Evolutionary conservation across 1,140 invertebrate genomes (phyloP).

Genomic region (Calliphora vicina): DNA sequence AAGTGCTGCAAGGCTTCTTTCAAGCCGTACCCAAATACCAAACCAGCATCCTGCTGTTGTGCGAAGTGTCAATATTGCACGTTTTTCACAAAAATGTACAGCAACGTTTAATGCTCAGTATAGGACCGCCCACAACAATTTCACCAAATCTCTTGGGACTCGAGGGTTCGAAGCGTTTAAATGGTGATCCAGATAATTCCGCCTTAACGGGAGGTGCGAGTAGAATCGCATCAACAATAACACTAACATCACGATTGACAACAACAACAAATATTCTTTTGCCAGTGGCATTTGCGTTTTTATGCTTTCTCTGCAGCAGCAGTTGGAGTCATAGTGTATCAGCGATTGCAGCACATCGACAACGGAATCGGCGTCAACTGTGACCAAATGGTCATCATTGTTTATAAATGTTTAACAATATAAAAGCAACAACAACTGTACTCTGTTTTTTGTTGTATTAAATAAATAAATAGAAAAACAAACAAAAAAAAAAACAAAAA

Average conservation of each 20-base stretch:
- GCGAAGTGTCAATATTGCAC: conserved; percentile 60
- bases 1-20: conserved; percentile 59
- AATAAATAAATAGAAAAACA: conserved; percentile 9
- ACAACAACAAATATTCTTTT: conserved; percentile 39
- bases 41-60: conserved; percentile 54
- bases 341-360: neutral
- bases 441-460: neutral
- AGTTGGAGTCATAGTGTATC: neutral
- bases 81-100: conserved; percentile 61
- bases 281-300: neutral
- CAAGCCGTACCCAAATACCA: conserved; percentile 59
- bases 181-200: conserved; percentile 62
- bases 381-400: conserved; percentile 25
- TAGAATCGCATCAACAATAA: conserved; percentile 47
- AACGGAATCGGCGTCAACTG: neutral
- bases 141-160: conserved; percentile 61
- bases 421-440: neutral
- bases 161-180: conserved; percentile 58
- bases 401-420: conserved; percentile 19
- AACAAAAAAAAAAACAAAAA: too few species aligned
- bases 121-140: conserved; percentile 55
- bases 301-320: neutral
- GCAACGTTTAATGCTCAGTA: conserved; percentile 53
- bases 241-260: neutral
- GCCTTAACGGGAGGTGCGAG: conserved; percentile 55